Evolutionary conservation across 2,797 vertebrate genomes (phyloP).

Genomic region (Phrynocephalus forsythii): DNA sequence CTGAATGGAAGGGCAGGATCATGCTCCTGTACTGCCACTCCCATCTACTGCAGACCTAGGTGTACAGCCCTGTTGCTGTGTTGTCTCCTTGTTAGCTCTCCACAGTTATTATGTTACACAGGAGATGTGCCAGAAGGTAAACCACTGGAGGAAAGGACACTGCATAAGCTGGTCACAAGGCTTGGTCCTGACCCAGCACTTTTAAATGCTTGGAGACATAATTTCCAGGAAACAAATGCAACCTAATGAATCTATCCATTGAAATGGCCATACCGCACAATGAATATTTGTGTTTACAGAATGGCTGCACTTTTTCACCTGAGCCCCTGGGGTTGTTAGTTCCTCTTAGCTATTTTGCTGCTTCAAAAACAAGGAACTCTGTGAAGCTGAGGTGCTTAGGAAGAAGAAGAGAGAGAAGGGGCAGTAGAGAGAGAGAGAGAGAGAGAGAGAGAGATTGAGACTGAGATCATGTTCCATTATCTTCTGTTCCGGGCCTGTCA

Average conservation of each 20-base stretch:
- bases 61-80: no score
- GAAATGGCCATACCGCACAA: neutral
- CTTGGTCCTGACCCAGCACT: neutral
- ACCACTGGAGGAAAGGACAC: neutral
- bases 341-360: neutral
- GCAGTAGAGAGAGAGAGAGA: no score
- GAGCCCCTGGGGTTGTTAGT: neutral
- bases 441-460: no score
- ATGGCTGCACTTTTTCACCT: neutral
- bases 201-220: neutral
- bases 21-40: no score
- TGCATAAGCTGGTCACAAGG: neutral
- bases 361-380: neutral
- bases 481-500: neutral
- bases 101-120: neutral
- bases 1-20: no score
- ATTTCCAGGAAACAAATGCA: neutral
- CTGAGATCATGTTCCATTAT: neutral
- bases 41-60: no score
- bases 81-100: conserved; percentile 2
- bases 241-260: neutral
- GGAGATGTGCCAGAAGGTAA: neutral
- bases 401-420: no score
- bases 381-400: neutral
- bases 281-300: neutral